Base-by-base conservation (phyloP, 2,113 vertebrate genomes). In the Pseudolaguvia tuberculata region DNA sequence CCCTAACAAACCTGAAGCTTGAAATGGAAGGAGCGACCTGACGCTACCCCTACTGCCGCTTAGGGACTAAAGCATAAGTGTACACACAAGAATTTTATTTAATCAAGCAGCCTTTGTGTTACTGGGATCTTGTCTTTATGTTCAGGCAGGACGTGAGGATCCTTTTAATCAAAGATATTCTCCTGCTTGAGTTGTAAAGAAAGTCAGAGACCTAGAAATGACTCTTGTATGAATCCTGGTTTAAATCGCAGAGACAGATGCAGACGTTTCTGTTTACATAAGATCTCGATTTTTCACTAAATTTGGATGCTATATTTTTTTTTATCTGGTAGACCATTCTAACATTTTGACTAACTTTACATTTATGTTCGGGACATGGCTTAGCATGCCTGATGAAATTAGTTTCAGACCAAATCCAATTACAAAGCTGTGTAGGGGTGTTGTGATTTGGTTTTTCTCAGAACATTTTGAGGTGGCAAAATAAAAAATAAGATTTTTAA, bases 81-180 rank as follows among this genome's bases (percentile, higher is more conserved):
- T 67, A 18, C 17, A 47, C 29, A 53, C 53, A 39, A 48, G 47
- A 72, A 56, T 73, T 68, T 53, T 21, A 56, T 68, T 76, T n/a
- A 2, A 70, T 56, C 77, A 69, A 56, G 48, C 50, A 25, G 47
- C 21, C 57, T 73, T 77, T 80, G 74, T 80, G 70, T 29, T 21
- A 52, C 45, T 48, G 25, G 42, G 31, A 14, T 65, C 65, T 62
- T 63, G 39, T 35, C n/a, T 55, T 53, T 21, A 56, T 39, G 62
- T 68, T 69, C 20, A 61, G 59, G 39, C 31, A 73, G 27, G 56
- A 68, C 59, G 35, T 42, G 50, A 77, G 58, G 39, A 13, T 39
- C 61, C 72, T 58, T 77, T 72, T 76, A 73, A 70, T 70, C 70
- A 50, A 69, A 48, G 56, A 25, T 27, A 50, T 69, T 70, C 23